Evolutionary conservation across 1,140 invertebrate genomes (phyloP).

Genomic region (Glossosoma conforme): DNA sequence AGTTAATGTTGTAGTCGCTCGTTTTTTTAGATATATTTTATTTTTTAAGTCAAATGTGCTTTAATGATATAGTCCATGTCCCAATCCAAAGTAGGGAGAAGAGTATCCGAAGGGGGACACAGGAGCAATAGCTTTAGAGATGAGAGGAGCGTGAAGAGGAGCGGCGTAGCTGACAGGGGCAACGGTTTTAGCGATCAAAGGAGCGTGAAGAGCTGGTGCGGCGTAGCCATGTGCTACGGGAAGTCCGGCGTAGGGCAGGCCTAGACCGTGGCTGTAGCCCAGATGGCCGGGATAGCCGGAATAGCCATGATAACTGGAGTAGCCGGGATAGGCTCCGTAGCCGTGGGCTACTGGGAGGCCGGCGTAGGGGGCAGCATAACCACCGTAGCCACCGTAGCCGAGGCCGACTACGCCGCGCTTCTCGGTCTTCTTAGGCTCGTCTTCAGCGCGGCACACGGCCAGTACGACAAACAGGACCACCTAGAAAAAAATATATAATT

Average conservation of each 20-base stretch:
- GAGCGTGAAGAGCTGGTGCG: constrained; percentile 20
- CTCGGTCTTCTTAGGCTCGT: constrained; percentile 26
- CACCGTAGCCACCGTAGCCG: constrained; percentile 19
- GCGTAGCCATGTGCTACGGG: constrained; percentile 16
- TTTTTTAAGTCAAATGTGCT: no score
- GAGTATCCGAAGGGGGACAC: constrained; percentile 23
- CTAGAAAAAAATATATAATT: constrained; percentile 13
- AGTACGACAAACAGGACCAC: constrained; percentile 19
- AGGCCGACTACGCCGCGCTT: constrained; percentile 23
- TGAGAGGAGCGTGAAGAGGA: constrained; percentile 21
- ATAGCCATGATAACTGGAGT: constrained; percentile 11
- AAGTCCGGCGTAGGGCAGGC: constrained; percentile 7
- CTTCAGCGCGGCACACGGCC: constrained; percentile 16
- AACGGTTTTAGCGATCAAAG: constrained; percentile 18
- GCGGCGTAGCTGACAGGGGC: constrained; percentile 20
- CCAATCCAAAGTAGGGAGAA: constrained; percentile 15
- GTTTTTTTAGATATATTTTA: no score
- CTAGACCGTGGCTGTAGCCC: constrained; percentile 12
- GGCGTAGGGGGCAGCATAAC: constrained; percentile 9
- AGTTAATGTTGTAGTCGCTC: no score
- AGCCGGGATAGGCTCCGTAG: constrained; percentile 8
- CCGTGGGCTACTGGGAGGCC: constrained; percentile 7
- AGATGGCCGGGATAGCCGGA: not conserved
- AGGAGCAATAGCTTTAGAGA: constrained; percentile 26
- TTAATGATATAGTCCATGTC: constrained; percentile 17